Evolutionary conservation across 2,888 invertebrate species (phyloP).

Genomic region (Amblyjoppa fuscipennis): DNA sequence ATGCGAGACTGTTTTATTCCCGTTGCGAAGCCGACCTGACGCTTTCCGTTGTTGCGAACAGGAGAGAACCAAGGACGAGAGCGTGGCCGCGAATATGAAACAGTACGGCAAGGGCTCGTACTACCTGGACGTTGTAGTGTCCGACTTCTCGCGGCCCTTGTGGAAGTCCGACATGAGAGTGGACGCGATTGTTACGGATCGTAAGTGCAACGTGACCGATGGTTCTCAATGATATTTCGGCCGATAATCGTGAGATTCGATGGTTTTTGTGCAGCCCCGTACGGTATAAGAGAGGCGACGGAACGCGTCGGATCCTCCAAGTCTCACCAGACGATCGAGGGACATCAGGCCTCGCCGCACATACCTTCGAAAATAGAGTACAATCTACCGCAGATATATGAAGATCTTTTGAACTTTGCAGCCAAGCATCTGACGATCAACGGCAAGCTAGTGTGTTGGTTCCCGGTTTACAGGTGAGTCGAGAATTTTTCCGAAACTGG

Average conservation of each 20-base stretch:
- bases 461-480: constrained; percentile 93
- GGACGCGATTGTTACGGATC: constrained; percentile 98
- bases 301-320: constrained; percentile 91
- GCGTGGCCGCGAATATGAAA: constrained; percentile 93
- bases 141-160: constrained; percentile 95
- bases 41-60: constrained; percentile 74
- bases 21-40: not conserved
- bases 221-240: constrained; percentile 15
- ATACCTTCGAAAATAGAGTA: constrained; percentile 95
- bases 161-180: constrained; percentile 91
- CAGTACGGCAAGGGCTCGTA: constrained; percentile 93
- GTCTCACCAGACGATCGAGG: constrained; percentile 88
- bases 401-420: constrained; percentile 94
- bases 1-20: not conserved
- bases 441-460: constrained; percentile 97
- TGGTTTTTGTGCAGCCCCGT: constrained; percentile 91
- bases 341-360: constrained; percentile 89
- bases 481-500: not conserved
- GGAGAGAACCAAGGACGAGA: constrained; percentile 93
- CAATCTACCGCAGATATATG: constrained; percentile 92
- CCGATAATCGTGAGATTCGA: not conserved
- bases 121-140: constrained; percentile 95
- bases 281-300: constrained; percentile 98
- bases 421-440: constrained; percentile 91
- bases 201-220: constrained; percentile 87